These are phyloP conservation scores for Lanistes nyassanus DNA, from an alignment of 1,140 invertebrate genomes.

Conservation along the genomic window DNA sequence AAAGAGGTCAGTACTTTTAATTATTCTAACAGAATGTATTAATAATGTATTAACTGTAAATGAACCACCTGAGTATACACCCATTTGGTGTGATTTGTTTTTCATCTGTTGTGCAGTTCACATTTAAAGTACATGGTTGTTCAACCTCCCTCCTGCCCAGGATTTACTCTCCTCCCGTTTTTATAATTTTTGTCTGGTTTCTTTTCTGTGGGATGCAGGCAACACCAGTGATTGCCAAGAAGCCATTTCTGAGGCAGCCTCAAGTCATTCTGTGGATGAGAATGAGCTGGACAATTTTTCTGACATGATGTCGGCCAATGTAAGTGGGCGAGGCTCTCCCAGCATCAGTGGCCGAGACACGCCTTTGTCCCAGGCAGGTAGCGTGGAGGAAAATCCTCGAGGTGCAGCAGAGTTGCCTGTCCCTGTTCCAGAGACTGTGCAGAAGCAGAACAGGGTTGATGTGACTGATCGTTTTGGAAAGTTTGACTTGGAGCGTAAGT, in stretches of 20 bases:
- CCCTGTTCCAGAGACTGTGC: constrained; percentile 72
- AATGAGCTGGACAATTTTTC: constrained; percentile 83
- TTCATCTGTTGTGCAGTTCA: not conserved
- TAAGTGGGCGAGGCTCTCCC: constrained; percentile 87
- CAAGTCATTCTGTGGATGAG: constrained; percentile 92
- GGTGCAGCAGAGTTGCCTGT: constrained; percentile 64
- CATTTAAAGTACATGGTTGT: too few species aligned
- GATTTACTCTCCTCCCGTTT: too few species aligned
- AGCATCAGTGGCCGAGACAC: constrained; percentile 92
- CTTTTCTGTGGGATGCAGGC: constrained; percentile 69
- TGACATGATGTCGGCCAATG: constrained; percentile 92
- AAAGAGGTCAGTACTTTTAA: too few species aligned
- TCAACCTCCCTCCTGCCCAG: too few species aligned
- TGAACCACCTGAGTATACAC: not conserved
- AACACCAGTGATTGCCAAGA: constrained; percentile 94
- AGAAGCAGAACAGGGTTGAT: constrained; percentile 78
- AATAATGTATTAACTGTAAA: too few species aligned
- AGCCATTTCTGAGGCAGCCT: constrained; percentile 93
- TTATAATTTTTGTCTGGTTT: not conserved
- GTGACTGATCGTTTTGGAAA: constrained; percentile 99
- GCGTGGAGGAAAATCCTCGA: constrained; percentile 46
- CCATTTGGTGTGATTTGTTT: not conserved
- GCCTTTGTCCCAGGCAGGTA: constrained; percentile 78
- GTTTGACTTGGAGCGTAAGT: constrained; percentile 77
- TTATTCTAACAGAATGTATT: too few species aligned